Evolutionary conservation across 2,797 vertebrate species (phyloP).

Genomic region (Liparis tanakae): DNA sequence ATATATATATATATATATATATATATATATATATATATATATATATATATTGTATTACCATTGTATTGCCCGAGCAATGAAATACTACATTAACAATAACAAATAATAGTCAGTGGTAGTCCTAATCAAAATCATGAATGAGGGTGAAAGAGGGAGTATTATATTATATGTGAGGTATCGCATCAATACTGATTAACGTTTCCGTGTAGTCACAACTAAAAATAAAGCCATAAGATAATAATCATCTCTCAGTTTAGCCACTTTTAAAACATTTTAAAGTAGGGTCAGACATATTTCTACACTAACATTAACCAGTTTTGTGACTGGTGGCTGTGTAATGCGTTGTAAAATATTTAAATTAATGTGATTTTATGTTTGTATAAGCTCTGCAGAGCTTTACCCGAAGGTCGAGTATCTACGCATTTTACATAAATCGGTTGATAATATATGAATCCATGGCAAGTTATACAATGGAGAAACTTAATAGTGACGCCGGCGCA

Average conservation of each 20-base stretch:
- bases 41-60: neutral
- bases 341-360: neutral
- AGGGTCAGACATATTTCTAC: neutral
- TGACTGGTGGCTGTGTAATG: neutral
- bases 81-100: neutral
- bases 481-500: slow-evolving; percentile 39
- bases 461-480: neutral
- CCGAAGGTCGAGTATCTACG: neutral
- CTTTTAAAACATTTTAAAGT: too few relatives aligned
- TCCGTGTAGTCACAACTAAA: too few relatives aligned
- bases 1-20: neutral
- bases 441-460: neutral
- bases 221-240: too few relatives aligned
- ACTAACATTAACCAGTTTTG: neutral
- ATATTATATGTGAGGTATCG: neutral
- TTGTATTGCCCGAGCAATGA: neutral
- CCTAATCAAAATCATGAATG: neutral
- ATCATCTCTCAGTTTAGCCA: too few relatives aligned
- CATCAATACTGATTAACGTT: neutral
- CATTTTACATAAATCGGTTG: neutral
- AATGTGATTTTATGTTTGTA: neutral
- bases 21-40: neutral
- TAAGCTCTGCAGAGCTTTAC: neutral
- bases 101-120: neutral
- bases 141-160: neutral